Evolutionary conservation across 2,113 vertebrate genomes (phyloP).

Genomic region (Dolichallabes microphthalmus): DNA sequence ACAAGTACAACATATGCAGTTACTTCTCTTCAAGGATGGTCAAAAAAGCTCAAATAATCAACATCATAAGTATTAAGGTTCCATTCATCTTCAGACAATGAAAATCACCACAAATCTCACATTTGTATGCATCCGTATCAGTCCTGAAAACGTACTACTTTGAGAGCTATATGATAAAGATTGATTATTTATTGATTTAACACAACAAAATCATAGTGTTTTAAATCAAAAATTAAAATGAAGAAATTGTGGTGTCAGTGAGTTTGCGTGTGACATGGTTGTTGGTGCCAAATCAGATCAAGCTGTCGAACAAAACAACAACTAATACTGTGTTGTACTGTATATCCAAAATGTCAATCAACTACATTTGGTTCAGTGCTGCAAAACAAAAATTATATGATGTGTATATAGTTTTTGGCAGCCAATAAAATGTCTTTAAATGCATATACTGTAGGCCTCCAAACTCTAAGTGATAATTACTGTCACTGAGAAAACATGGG

Average conservation of each 20-base stretch:
- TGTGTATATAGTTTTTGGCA: background rate
- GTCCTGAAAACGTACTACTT: background rate
- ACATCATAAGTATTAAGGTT: background rate
- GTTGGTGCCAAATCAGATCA: background rate
- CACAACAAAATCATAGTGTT: background rate
- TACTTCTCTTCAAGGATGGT: too few species aligned
- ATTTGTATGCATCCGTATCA: background rate
- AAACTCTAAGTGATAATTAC: background rate
- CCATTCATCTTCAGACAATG: background rate
- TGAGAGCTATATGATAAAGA: background rate
- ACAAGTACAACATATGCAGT: too few species aligned
- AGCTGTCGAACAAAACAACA: background rate
- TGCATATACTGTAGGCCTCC: too few species aligned
- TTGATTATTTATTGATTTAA: background rate
- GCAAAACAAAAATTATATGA: background rate
- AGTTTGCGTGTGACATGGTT: background rate
- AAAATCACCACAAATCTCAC: background rate
- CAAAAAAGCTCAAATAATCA: background rate
- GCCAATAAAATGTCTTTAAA: too few species aligned
- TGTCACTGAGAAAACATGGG: constrained; percentile 40
- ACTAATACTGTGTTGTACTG: background rate
- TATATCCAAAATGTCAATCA: background rate
- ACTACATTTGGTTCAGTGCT: background rate
- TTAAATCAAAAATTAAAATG: background rate
- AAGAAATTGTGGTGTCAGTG: background rate